Evolutionary conservation across 2,888 invertebrate genomes (phyloP).

Genomic region (Thereva unica): DNA sequence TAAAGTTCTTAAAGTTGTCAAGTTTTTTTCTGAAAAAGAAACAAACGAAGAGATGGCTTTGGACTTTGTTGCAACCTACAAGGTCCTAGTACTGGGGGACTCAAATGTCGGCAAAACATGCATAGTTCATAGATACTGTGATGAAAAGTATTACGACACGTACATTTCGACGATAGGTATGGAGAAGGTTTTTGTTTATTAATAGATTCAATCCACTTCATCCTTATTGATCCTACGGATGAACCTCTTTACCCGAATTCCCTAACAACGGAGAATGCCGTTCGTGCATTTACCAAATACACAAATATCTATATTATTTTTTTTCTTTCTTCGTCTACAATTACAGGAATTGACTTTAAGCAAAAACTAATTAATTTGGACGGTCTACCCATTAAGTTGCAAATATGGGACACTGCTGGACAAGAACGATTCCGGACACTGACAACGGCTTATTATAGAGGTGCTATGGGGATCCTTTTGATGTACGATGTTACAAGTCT

Average conservation of each 20-base stretch:
- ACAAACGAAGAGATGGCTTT: slow-evolving; percentile 67
- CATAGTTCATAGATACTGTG: slow-evolving; percentile 87
- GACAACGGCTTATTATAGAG: slow-evolving; percentile 86
- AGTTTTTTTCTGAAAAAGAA: slow-evolving; percentile 17
- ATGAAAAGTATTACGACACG: slow-evolving; percentile 87
- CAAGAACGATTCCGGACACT: slow-evolving; percentile 67
- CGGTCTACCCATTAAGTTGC: slow-evolving; percentile 76
- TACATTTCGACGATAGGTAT: slow-evolving; percentile 90
- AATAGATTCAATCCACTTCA: slow-evolving; percentile 19
- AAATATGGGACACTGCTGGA: slow-evolving; percentile 84
- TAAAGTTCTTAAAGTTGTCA: slow-evolving; percentile 23
- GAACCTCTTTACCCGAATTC: background rate
- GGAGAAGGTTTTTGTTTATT: slow-evolving; percentile 47
- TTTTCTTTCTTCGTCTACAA: background rate
- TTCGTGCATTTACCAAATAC: background rate
- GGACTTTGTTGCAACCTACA: slow-evolving; percentile 85
- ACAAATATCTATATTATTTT: background rate
- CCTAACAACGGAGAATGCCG: background rate
- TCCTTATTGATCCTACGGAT: slow-evolving; percentile 16
- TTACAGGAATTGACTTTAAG: slow-evolving; percentile 84
- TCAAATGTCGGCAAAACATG: slow-evolving; percentile 90
- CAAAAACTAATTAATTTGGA: slow-evolving; percentile 87
- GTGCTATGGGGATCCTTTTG: slow-evolving; percentile 87
- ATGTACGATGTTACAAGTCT: slow-evolving; percentile 90
- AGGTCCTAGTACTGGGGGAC: slow-evolving; percentile 83